Evolutionary conservation across 2,113 vertebrate species (phyloP).

Genomic region (Vanacampus margaritifer): DNA sequence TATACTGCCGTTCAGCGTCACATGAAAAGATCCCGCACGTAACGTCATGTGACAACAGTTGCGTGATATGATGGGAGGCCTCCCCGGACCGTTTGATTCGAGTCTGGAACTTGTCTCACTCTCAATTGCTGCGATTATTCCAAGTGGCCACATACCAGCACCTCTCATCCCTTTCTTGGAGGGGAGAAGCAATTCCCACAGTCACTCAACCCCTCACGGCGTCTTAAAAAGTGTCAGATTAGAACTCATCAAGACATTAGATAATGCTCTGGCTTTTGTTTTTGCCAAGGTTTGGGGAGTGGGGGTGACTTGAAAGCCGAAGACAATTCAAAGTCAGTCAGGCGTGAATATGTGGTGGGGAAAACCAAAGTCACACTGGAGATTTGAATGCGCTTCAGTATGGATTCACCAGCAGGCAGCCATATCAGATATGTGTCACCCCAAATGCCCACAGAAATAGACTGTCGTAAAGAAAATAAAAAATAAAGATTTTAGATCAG

Average conservation of each 20-base stretch:
- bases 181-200: slow-evolving; percentile 39
- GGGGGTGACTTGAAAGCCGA: slow-evolving; percentile 11
- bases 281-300: slow-evolving; percentile 4
- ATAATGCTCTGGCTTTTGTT: slow-evolving; percentile 15
- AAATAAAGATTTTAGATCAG: background rate
- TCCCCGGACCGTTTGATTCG: slow-evolving; percentile 35
- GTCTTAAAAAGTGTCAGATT: slow-evolving; percentile 31
- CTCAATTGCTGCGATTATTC: slow-evolving; percentile 56
- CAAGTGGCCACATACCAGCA: slow-evolving; percentile 70
- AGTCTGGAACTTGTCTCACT: slow-evolving; percentile 54
- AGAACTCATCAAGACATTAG: slow-evolving; percentile 39
- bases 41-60: slow-evolving; percentile 4
- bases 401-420: no score
- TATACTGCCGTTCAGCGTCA: background rate
- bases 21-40: no score
- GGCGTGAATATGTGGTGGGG: background rate
- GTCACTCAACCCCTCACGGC: slow-evolving; percentile 23
- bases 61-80: slow-evolving; percentile 5
- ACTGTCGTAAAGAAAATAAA: no score
- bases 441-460: no score
- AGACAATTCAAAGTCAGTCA: slow-evolving; percentile 30
- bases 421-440: no score
- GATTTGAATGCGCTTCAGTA: no score
- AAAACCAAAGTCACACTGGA: background rate
- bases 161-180: slow-evolving; percentile 44